These are phyloP conservation scores for Caenorhabditis sp. DNA, from an alignment of 2,888 invertebrate species.

Conservation along the genomic window DNA sequence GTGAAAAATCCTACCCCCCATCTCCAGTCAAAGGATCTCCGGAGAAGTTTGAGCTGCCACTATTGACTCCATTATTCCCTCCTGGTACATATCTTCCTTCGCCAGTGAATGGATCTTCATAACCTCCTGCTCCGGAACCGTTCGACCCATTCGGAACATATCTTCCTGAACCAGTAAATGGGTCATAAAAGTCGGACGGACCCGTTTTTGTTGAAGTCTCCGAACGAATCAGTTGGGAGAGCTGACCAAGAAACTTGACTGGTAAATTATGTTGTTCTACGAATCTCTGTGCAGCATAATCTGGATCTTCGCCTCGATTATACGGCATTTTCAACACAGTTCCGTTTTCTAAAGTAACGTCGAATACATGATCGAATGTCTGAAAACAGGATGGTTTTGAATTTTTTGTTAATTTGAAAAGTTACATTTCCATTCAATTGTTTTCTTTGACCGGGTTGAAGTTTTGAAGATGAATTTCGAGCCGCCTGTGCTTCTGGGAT, in stretches of 20 bases:
- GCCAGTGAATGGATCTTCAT: constrained; percentile 39
- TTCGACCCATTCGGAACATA: constrained; percentile 65
- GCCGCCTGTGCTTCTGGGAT: constrained; percentile 14
- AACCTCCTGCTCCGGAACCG: not conserved
- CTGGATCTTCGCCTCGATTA: constrained; percentile 89
- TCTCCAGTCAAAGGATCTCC: constrained; percentile 43
- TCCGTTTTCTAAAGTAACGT: constrained; percentile 91
- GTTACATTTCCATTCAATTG: constrained; percentile 5
- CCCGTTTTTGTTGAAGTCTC: constrained; percentile 7
- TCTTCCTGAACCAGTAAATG: constrained; percentile 62
- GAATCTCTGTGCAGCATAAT: constrained; percentile 88
- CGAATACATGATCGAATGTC: constrained; percentile 89
- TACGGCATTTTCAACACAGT: constrained; percentile 83
- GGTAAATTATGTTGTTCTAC: constrained; percentile 85
- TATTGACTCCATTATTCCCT: not conserved
- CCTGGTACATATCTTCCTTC: constrained; percentile 70
- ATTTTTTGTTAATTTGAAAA: constrained; percentile 35
- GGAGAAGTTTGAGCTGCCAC: constrained; percentile 8
- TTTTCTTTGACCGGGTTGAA: not conserved
- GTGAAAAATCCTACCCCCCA: constrained; percentile 17
- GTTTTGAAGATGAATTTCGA: not conserved
- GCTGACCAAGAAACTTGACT: constrained; percentile 74
- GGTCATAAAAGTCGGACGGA: constrained; percentile 16
- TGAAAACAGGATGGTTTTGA: constrained; percentile 20
- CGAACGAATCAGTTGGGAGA: constrained; percentile 5